Conservation (phyloP, 2,113 vertebrate species). For the Sciurus niger region DNA sequence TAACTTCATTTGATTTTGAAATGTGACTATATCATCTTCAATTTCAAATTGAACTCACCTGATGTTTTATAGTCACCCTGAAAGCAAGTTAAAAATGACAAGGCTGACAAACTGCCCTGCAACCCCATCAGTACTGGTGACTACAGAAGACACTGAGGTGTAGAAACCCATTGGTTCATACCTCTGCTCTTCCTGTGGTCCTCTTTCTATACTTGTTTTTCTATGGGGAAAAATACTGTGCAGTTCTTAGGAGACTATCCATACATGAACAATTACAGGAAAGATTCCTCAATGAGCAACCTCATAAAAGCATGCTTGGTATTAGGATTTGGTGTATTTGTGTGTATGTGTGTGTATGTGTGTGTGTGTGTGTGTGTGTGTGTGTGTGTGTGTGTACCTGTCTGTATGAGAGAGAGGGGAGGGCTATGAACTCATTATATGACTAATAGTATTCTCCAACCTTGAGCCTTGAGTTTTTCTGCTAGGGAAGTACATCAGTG, state of each 20-base stretch:
- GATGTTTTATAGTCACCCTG: background rate
- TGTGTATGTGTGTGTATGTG: too few relatives aligned
- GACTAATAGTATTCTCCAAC: too few relatives aligned
- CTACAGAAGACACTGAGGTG: background rate
- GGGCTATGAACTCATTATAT: too few relatives aligned
- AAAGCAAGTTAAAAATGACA: background rate
- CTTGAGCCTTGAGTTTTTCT: too few relatives aligned
- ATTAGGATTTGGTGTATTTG: too few relatives aligned
- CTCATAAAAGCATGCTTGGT: too few relatives aligned
- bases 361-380: too few relatives aligned
- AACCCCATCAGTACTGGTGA: background rate
- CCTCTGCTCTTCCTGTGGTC: accelerated
- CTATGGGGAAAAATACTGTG: background rate
- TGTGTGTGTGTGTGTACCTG: accelerated
- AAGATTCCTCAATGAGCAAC: too few relatives aligned
- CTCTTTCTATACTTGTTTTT: background rate
- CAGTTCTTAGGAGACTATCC: background rate
- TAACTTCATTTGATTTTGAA: background rate
- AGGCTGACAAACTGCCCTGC: background rate
- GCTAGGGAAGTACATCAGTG: too few relatives aligned
- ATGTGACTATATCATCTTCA: background rate
- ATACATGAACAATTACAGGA: too few relatives aligned
- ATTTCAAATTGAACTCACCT: background rate
- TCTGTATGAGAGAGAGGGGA: too few relatives aligned
- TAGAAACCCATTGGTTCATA: background rate